These are phyloP conservation scores for Pilophorus perplexus DNA, from an alignment of 2,888 invertebrate genomes.

Conservation along the genomic window DNA sequence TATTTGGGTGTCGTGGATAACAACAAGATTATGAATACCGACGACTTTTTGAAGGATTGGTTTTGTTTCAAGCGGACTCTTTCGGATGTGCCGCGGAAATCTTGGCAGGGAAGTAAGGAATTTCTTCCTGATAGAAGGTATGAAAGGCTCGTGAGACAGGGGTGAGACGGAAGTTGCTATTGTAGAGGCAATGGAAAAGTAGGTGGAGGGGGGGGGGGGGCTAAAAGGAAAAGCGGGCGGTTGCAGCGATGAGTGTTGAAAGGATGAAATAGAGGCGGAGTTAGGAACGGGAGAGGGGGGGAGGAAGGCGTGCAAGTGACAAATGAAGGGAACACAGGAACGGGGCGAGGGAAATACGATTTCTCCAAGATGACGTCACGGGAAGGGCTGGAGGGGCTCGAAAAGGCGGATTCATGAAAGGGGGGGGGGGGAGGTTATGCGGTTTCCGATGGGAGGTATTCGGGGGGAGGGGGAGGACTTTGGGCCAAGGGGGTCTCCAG, in stretches of 20 bases:
- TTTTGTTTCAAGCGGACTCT: too few relatives aligned
- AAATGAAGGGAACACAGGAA: slow-evolving; percentile 16
- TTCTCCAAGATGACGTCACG: neutral
- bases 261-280: too few relatives aligned
- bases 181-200: neutral
- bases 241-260: slow-evolving; percentile 2
- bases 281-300: neutral
- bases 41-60: too few relatives aligned
- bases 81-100: too few relatives aligned
- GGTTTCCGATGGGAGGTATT: slow-evolving; percentile 6
- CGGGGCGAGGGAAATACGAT: slow-evolving; percentile 21
- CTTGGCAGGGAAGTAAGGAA: too few relatives aligned
- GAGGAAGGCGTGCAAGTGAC: slow-evolving; percentile 19
- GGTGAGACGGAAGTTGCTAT: neutral
- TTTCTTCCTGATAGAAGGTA: too few relatives aligned
- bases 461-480: neutral
- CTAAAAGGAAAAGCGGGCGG: slow-evolving; percentile 12
- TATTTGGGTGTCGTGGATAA: too few relatives aligned
- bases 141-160: too few relatives aligned
- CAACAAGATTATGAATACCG: too few relatives aligned
- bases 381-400: too few relatives aligned
- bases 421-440: neutral
- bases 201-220: neutral
- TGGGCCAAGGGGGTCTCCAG: neutral
- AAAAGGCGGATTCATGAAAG: too few relatives aligned